Percentiles rank a stretch among this genome's conserved stretches.
Conservation (phyloP, 1,140 invertebrate genomes). For the Drosophila persimilis region DNA sequence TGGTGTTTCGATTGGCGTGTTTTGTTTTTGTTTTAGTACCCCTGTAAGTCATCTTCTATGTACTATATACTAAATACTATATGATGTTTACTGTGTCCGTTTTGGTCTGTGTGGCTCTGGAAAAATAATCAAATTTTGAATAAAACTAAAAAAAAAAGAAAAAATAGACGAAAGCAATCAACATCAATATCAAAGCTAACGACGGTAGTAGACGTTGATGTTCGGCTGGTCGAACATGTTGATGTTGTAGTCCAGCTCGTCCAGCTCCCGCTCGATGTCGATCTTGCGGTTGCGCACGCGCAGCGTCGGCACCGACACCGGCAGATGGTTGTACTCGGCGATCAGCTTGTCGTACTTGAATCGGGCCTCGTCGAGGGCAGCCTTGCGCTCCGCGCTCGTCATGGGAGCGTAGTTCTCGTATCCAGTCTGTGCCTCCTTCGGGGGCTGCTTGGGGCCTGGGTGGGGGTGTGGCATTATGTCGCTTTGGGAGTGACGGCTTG, state of each 20-base stretch:
- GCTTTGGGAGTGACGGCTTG: neutral
- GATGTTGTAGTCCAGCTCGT: slow-evolving; percentile 48
- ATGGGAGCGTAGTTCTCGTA: slow-evolving; percentile 25
- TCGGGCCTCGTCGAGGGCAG: slow-evolving; percentile 28
- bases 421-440: neutral
- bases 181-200: neutral
- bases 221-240: slow-evolving; percentile 48
- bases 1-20: too few relatives aligned
- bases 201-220: slow-evolving; percentile 28
- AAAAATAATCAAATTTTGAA: slow-evolving; percentile 37
- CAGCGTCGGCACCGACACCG: slow-evolving; percentile 39
- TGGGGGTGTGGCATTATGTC: slow-evolving; percentile 30
- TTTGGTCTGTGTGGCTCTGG: neutral
- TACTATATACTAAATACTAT: too few relatives aligned
- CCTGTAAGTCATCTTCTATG: neutral
- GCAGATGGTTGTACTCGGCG: slow-evolving; percentile 46
- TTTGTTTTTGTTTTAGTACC: too few relatives aligned
- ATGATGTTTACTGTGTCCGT: too few relatives aligned
- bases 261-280: slow-evolving; percentile 36
- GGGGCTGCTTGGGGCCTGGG: neutral
- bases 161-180: neutral
- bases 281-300: slow-evolving; percentile 41
- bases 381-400: neutral
- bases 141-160: neutral
- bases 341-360: slow-evolving; percentile 30